Conservation (phyloP, 2,113 vertebrate species). For the Leptobrachium leishanense region DNA sequence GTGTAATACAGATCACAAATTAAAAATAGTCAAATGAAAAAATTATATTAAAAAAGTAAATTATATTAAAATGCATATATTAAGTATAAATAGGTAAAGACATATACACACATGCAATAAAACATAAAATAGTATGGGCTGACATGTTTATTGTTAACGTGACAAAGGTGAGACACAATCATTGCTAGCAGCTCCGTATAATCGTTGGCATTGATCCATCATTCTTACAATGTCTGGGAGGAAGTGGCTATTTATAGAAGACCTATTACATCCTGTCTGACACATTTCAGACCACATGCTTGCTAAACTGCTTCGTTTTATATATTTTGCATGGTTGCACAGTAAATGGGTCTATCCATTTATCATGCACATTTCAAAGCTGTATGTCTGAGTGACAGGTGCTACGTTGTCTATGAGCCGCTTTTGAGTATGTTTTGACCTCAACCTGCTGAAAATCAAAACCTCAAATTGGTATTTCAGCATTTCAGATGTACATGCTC, state of each 20-base stretch:
- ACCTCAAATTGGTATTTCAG: no score
- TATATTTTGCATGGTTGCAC: conserved; percentile 58
- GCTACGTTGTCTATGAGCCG: no score
- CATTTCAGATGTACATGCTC: no score
- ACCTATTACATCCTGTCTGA: conserved; percentile 54
- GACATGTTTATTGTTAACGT: conserved; percentile 52
- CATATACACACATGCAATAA: no score
- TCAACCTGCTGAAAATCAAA: no score
- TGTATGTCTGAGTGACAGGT: no score
- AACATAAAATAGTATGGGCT: conserved; percentile 40
- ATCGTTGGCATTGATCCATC: conserved; percentile 49
- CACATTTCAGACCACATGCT: conserved; percentile 53
- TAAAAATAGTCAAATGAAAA: no score
- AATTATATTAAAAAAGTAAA: no score
- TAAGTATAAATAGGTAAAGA: no score
- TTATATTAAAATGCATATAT: no score
- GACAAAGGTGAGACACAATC: conserved; percentile 23
- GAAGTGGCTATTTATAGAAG: conserved; percentile 60
- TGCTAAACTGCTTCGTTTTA: conserved; percentile 51
- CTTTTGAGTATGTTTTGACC: no score
- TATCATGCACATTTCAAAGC: neutral
- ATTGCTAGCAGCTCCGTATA: conserved; percentile 29
- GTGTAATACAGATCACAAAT: no score
- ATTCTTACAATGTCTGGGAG: conserved; percentile 28
- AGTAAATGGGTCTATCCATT: neutral